Conservation (phyloP, 2,888 invertebrate species). For the Andrena camellia region DNA sequence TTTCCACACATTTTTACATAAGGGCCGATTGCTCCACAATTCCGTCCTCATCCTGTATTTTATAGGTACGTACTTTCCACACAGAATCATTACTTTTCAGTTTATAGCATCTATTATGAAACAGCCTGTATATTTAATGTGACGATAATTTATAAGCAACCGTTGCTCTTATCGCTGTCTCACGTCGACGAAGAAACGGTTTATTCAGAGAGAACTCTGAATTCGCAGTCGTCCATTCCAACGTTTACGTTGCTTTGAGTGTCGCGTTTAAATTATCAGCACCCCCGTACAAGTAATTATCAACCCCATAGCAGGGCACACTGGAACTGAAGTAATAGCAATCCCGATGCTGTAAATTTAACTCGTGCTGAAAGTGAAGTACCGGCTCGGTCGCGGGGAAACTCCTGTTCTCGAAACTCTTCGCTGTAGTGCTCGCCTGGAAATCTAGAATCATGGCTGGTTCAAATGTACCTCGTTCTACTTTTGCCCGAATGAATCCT, state of each 20-base stretch:
- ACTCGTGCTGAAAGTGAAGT: constrained; percentile 32
- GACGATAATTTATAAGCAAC: too few species aligned
- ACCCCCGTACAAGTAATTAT: constrained; percentile 42
- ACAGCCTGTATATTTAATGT: too few species aligned
- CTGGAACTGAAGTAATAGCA: constrained; percentile 28
- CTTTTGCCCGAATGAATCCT: constrained; percentile 17
- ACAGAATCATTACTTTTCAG: too few species aligned
- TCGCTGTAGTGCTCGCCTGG: neutral
- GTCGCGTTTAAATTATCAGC: constrained; percentile 35
- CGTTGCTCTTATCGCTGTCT: constrained; percentile 14
- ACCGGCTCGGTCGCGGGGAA: constrained; percentile 4
- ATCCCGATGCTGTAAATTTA: constrained; percentile 42
- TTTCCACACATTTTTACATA: too few species aligned
- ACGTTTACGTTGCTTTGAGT: constrained; percentile 1
- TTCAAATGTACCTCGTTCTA: constrained; percentile 20
- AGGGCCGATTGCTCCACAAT: too few species aligned
- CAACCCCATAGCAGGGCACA: constrained; percentile 13
- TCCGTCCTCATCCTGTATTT: too few species aligned
- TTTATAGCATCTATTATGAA: too few species aligned
- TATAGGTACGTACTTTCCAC: too few species aligned
- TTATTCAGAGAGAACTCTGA: neutral
- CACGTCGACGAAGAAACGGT: neutral
- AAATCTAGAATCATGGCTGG: constrained; percentile 30
- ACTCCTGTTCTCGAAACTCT: constrained; percentile 30
- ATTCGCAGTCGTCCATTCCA: neutral